Base-by-base conservation (phyloP, 2,888 invertebrate species). In the Campaea margaritaria region DNA sequence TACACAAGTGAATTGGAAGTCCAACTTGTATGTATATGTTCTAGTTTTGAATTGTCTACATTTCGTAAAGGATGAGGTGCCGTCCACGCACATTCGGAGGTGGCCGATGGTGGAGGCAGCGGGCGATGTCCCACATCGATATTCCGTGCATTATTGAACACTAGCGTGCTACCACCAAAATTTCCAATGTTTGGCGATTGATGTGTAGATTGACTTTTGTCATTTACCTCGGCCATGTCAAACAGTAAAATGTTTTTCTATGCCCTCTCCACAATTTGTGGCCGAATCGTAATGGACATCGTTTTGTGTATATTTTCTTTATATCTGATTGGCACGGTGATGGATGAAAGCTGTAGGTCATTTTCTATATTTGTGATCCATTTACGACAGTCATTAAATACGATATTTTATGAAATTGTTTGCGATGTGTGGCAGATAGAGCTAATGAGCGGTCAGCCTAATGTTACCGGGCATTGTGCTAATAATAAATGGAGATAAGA, bases 171-270 rank as follows among this genome's bases (percentile, higher is more conserved):
- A 78, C 89, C 89, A 86, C 84, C 91, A 85, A 86, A 92, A 91
- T 89, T 90, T 91, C 85, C 85, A 88, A 89, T 91, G 91, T 91
- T 92, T 91, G 91, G 90, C 91, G 91, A 91, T 91, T 91, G 91
- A 89, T 90, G 90, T 90, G 87, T 91, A 91, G 91, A 92, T 92
- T 91, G 91, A 91, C 90, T 91, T 91, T 91, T 91, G 91, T 91
- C 92, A 92, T 92, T 91, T 91, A 83, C 89, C 78, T 86, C 85
- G 86, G 78, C 86, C 87, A 89, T 86, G 90, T 90, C 91, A 89
- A 90, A 91, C 78, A 89, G 83, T 89, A 82, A 86, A 91, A 91
- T 89, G 87, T 89, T 91, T 89, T 91, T 87, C 81, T 85, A 83
- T 86, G 79, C 82, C 83, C 83, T 85, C 82, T 83, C 83, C 81